phyloP scores from a whole-genome alignment of 2,113 vertebrate genomes.

The Pygoscelis adeliae region DNA sequence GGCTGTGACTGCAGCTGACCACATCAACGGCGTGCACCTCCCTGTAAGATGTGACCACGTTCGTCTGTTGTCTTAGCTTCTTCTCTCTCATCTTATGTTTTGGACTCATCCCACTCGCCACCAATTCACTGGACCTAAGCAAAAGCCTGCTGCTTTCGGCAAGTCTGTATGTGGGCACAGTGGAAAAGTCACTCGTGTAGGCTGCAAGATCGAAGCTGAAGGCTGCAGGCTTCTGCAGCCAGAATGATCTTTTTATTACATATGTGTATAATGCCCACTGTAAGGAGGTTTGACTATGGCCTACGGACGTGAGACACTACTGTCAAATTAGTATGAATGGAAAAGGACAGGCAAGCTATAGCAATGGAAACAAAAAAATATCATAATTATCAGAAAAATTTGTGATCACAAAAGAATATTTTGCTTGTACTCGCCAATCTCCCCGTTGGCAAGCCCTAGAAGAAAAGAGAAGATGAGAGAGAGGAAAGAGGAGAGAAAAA shows the following conservation, averaged over 20 bases:
- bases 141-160: neutral
- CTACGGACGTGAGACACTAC: neutral
- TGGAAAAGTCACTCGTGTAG: neutral
- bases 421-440: neutral
- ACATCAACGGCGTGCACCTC: accelerated
- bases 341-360: neutral
- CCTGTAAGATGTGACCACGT: accelerated
- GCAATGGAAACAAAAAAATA: neutral
- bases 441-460: neutral
- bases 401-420: neutral
- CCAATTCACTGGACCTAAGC: neutral
- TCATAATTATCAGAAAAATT: conserved; percentile 13
- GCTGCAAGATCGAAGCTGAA: neutral
- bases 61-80: neutral
- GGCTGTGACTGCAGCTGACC: neutral
- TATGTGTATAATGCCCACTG: neutral
- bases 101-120: neutral
- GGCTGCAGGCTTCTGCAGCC: neutral
- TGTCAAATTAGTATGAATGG: neutral
- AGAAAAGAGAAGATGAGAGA: neutral
- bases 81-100: neutral
- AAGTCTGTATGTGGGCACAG: neutral
- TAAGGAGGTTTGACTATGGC: conserved; percentile 40
- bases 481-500: neutral
- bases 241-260: neutral